Evolutionary conservation across 2,888 invertebrate genomes (phyloP).

Genomic region (Ecdyonurus torrentis): DNA sequence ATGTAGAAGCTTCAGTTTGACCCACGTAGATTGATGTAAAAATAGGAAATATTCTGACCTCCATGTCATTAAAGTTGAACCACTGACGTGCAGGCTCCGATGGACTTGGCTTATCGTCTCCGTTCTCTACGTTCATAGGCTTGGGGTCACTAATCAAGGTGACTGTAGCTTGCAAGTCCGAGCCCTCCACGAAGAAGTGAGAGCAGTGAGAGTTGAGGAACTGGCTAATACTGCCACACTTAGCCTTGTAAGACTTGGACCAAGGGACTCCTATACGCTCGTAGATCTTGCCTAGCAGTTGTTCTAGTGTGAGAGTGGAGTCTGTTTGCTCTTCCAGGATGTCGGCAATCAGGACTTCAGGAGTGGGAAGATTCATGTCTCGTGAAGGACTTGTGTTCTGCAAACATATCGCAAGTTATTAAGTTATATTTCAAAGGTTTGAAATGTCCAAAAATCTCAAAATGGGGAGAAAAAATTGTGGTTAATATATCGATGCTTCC

Average conservation of each 20-base stretch:
- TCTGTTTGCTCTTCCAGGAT: background rate
- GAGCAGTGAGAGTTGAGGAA: background rate
- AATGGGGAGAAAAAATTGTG: no score
- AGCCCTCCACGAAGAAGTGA: background rate
- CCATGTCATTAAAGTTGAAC: background rate
- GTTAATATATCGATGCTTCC: no score
- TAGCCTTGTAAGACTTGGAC: background rate
- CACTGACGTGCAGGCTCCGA: background rate
- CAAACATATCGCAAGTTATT: no score
- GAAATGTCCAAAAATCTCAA: no score
- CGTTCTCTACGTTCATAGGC: background rate
- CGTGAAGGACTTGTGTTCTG: no score
- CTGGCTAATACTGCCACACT: background rate
- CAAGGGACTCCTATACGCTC: background rate
- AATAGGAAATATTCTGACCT: no score
- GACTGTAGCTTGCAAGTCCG: background rate
- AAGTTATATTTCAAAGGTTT: no score
- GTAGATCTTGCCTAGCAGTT: background rate
- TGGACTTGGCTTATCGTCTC: background rate
- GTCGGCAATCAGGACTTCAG: background rate
- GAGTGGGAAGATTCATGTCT: background rate
- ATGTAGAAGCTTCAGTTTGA: no score
- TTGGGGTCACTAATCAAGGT: background rate
- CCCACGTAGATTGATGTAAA: no score
- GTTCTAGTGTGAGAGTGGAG: background rate